Base-by-base conservation (phyloP, 2,797 vertebrate species). In the Pitangus sulphuratus region DNA sequence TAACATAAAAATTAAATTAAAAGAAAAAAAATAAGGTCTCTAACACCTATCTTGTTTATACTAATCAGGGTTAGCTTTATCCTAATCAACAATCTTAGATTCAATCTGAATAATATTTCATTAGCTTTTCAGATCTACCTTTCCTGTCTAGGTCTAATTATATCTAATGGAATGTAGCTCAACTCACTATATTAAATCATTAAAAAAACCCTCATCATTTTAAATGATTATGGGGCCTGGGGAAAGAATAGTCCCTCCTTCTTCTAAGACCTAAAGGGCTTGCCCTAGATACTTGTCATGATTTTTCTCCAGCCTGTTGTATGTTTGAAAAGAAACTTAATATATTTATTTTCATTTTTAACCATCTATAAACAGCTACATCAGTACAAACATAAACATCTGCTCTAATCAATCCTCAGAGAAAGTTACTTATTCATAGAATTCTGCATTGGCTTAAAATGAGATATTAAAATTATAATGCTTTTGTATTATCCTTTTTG, bases 111-210 rank as follows among this genome's bases (percentile, higher is more conserved):
- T 98, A 98, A 98, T 98, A 98, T 98, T 98, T 98, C 98, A 98
- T 98, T 98, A 98, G 97, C 98, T 98, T 98, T 97, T 98, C 97
- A 98, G 97, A 98, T 97, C 98, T 98, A 98, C 97, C 98, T 98
- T 98, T 98, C 98, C 98, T 98, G 98, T 98, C 98, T 98, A 97
- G 90, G 96, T 98, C 98, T 98, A 98, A 98, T 98, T 98, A 98
- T 98, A 98, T 98, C 97, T 98, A 98, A 98, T 98, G 98, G 98
- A 98, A 98, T 98, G 98, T 98, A 98, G 98, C 97, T 98, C 98
- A 98, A 98, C 98, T 98, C 98, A 95, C 97, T 97, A 98, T 98
- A 98, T 98, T 98, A 98, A 98, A 98, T 98, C 98, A 98, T 97
- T 98, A 80, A 96, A 84, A 96, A 97, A 98, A 90, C 88, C 37